Evolutionary conservation across 1,140 invertebrate genomes (phyloP), one percentile per base, ranked within the genome.

Genomic region (Aphaenogaster ashmeadi): DNA sequence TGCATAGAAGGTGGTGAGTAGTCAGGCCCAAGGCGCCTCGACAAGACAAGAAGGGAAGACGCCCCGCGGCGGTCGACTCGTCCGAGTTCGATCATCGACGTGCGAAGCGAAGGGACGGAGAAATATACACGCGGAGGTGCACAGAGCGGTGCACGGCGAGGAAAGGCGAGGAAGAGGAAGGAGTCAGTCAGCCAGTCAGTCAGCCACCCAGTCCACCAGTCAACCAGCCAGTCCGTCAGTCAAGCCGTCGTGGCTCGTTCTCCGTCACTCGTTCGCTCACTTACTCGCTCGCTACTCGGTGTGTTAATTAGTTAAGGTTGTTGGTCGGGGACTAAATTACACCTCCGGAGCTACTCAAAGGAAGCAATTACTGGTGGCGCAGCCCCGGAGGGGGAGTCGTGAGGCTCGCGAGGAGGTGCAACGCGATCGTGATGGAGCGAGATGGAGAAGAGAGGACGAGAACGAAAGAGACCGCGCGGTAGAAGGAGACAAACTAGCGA

Each of bases 291-390:
- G 93, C 93, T 94, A 93, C 92, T 95, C 92, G 94, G 94, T 95
- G 94, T 95, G 94, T 95, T 95, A 95, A 95, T 95, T 95, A 95
- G 94, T 95, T 95, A 95, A 95, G 94, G 95, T 95, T 95, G 94
- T 95, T 95, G 94, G 94, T 95, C 92, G 94, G 94, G 93, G 94
- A 95, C 94, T 95, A 95, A 95, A 95, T 95, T 95, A 95, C 94
- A 95, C 95, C 94, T 95, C 94, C 94, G 93, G 91, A 95, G 94
- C 94, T 95, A 95, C 94, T 95, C 94, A 95, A 95, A 95, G 94
- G 94, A 95, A 95, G 95, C 94, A 95, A 95, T 95, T 95, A 95
- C 94, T 95, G 93, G 93, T 91, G 94, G 90, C 93, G 93, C 94
- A 94, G 94, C 94, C 92, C 90, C 90, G 80, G 90, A 94, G 93